Evolutionary conservation across 2,113 vertebrate genomes (phyloP).

Genomic region (Loxodonta africana): DNA sequence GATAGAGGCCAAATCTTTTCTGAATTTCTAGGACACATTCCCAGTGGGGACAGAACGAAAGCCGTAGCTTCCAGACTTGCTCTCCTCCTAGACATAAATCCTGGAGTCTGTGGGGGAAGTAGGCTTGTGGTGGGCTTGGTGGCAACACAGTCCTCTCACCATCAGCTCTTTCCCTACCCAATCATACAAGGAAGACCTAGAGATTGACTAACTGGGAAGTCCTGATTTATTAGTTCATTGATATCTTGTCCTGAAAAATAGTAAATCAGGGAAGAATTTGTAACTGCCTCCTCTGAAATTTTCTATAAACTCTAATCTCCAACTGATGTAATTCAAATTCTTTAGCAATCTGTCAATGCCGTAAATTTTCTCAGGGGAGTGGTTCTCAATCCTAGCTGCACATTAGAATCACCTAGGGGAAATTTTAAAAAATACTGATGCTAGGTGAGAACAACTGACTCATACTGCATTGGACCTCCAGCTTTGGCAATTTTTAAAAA

Average conservation of each 20-base stretch:
- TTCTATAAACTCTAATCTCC: constrained; percentile 49
- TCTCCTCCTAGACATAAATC: background rate
- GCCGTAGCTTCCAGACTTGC: background rate
- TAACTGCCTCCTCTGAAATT: constrained; percentile 3
- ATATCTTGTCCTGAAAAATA: constrained; percentile 33
- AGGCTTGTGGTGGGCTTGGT: background rate
- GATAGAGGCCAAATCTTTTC: background rate
- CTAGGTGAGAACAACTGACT: background rate
- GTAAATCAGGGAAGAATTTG: constrained; percentile 46
- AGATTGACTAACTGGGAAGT: background rate
- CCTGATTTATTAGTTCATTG: constrained; percentile 38
- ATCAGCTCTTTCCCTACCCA: background rate
- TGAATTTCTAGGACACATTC: background rate
- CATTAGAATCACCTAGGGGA: background rate
- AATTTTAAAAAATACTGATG: background rate
- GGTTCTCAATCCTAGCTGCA: constrained; percentile 17
- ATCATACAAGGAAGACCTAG: background rate
- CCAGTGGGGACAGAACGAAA: background rate
- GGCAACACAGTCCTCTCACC: background rate
- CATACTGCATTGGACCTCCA: background rate
- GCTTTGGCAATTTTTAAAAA: constrained; percentile 46
- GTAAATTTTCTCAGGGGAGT: constrained; percentile 42
- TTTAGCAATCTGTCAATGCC: constrained; percentile 48
- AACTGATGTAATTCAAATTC: constrained; percentile 43
- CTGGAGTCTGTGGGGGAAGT: background rate